Base-by-base conservation (phyloP, 2,888 invertebrate species). In the Halictus quadricinctus region DNA sequence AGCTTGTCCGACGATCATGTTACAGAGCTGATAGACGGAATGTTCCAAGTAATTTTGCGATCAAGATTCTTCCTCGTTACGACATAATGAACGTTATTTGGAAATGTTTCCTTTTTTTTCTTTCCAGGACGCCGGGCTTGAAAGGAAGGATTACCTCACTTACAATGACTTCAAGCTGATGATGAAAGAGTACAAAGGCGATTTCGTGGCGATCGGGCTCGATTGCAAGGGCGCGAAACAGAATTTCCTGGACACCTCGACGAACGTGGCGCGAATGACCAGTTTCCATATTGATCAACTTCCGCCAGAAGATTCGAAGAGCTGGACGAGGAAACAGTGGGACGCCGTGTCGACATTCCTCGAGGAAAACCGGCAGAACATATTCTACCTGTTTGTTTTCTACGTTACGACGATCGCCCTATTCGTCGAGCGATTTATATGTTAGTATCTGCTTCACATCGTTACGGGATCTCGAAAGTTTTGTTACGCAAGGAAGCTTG, bases 101-200 rank as follows among this genome's bases (percentile, higher is more conserved):
- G 29, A 18, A 64, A 64, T 8, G 8, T 36, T 58, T 18, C 8
- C 15, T 64, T 18, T 46, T n/a, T 43, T 8, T 43, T 43, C 43
- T 43, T 70, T 93, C 94, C 94, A 98, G 96, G 98, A 98, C 93
- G 98, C 98, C 13, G 98, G 98, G 0, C 95, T 98, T 8, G 97
- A 98, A 95, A 97, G 98, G 92, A 98, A 98, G 95, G 97, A 98
- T 90, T 98, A 97, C 91, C 95, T 99, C 13, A 98, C 98, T 0
- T 98, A 98, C 93, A 97, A 97, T 80, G 98, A 99, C 93, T 99
- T 99, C 92, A 98, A 98, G 93, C 95, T 98, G 18, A 98, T 99
- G 98, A 98, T 99, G 98, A 98, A 98, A 92, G 98, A 99, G 94
- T 98, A 98, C 95, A 98, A 98, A 94, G 98, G 98, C 0, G 98